These are phyloP conservation scores for Protaetia brevitarsis DNA, from an alignment of 1,140 invertebrate species.

Conservation along the genomic window DNA sequence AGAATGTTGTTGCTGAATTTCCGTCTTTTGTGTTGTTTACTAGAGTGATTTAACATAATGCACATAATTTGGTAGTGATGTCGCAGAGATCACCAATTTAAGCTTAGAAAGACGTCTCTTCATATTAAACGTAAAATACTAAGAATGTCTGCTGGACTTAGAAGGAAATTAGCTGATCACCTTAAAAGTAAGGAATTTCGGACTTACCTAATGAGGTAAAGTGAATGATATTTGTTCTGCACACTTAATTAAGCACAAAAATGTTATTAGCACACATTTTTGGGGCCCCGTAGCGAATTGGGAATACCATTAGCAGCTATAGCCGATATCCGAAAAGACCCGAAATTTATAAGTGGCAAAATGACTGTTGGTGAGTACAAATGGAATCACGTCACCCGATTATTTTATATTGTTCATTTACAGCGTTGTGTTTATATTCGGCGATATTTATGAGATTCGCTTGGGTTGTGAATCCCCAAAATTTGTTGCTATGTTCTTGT, in stretches of 20 bases:
- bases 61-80: no score
- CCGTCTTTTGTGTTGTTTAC: no score
- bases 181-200: not conserved
- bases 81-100: no score
- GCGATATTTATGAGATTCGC: conserved; percentile 96
- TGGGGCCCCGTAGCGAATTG: conserved; percentile 97
- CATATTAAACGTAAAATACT: no score
- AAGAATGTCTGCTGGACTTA: no score
- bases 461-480: conserved; percentile 90
- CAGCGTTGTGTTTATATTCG: conserved; percentile 90
- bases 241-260: no score
- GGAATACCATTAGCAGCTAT: conserved; percentile 96
- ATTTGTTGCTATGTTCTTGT: conserved; percentile 92
- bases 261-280: conserved; percentile 81
- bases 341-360: conserved; percentile 93
- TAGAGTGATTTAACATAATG: no score
- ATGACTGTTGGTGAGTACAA: conserved; percentile 86
- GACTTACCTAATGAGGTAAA: not conserved
- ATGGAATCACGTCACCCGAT: not conserved
- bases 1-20: no score
- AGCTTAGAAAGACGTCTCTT: no score
- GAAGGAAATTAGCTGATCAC: not conserved
- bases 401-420: conserved; percentile 47
- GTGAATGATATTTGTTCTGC: no score
- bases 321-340: conserved; percentile 88